Evolutionary conservation across 2,888 invertebrate species (phyloP).

Genomic region (Melieria picta): DNA sequence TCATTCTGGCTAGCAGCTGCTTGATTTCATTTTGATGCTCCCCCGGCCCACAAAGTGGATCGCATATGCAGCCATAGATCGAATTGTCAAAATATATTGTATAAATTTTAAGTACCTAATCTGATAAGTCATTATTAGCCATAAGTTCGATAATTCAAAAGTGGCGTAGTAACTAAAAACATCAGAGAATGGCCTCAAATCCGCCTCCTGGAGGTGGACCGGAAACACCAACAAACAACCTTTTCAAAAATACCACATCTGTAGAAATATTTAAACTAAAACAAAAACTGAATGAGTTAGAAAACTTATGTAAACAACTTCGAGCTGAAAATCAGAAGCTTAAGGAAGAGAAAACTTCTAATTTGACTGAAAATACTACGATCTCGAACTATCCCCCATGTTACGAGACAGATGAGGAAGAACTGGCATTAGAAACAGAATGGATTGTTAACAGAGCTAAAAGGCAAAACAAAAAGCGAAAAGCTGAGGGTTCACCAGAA

Average conservation of each 20-base stretch:
- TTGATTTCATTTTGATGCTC: too few relatives aligned
- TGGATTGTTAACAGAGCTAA: conserved; percentile 10
- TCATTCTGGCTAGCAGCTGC: too few relatives aligned
- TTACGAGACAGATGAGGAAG: conserved; percentile 23
- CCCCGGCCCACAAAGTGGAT: too few relatives aligned
- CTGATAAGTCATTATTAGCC: too few relatives aligned
- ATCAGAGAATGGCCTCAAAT: background rate
- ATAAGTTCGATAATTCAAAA: too few relatives aligned
- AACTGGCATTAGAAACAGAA: conserved; percentile 11
- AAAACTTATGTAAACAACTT: conserved; percentile 2
- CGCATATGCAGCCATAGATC: too few relatives aligned
- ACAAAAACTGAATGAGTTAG: conserved; percentile 24
- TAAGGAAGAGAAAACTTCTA: conserved; percentile 8
- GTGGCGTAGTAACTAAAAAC: too few relatives aligned
- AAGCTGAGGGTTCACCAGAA: conserved; percentile 4
- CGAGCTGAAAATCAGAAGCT: conserved; percentile 15
- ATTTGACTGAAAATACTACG: background rate
- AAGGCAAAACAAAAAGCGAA: conserved; percentile 11
- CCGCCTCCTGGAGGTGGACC: background rate
- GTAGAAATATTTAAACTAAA: background rate
- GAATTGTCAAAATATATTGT: too few relatives aligned
- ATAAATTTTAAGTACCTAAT: too few relatives aligned
- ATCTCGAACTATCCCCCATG: too few relatives aligned
- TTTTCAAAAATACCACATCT: background rate
- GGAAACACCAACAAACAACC: background rate